Base-by-base conservation (phyloP, 2,888 invertebrate genomes). In the Platycheirus albimanus region DNA sequence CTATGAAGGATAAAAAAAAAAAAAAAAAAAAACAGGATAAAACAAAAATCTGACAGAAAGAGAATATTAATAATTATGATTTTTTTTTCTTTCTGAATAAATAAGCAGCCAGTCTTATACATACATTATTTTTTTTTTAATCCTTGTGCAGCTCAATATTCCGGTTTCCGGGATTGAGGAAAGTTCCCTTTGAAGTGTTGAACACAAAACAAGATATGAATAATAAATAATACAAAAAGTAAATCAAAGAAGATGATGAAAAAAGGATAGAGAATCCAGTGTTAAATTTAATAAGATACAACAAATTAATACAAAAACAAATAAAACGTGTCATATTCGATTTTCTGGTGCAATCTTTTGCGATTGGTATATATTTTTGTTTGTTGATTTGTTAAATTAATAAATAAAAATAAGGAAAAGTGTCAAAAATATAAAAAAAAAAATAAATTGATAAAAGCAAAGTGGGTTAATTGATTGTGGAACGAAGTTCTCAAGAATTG, bases 181-280 rank as follows among this genome's bases (percentile, higher is more conserved):
- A 58, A 56, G 30, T 30, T 67, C 41, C 56, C 51, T 83, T 78
- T 77, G 69, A 83, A 71, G 81, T 72, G 64, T 56, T 78, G 56
- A 77, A 63, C 63, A 36, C n/a, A 66, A 56, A 28, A 54, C 10
- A 58, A 1, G 47, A 67, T 45, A 45, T 61, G 45, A 61, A 61
- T 61, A 61, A 49, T 54, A 51, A 51, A 58, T 38, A 61, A n/a
- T 30, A 38, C 11, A 33, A 43, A 51, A 5, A 66, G n/a, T n/a
- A n/a, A 36, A 66, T 17, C 10, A 64, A 13, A 24, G 13, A 51
- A 38, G 1, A 69, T 7, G 56, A 64, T 33, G 13, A 52, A 24
- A 28, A 45, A 20, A 7, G 19, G 13, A 38, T 41, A 24, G 19
- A 41, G 33, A 58, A 43, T 61, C n/a, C 13, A 41, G 13, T 41